Base-by-base conservation (phyloP, 2,797 vertebrate genomes). In the Oryzias dopingdopingensis region DNA sequence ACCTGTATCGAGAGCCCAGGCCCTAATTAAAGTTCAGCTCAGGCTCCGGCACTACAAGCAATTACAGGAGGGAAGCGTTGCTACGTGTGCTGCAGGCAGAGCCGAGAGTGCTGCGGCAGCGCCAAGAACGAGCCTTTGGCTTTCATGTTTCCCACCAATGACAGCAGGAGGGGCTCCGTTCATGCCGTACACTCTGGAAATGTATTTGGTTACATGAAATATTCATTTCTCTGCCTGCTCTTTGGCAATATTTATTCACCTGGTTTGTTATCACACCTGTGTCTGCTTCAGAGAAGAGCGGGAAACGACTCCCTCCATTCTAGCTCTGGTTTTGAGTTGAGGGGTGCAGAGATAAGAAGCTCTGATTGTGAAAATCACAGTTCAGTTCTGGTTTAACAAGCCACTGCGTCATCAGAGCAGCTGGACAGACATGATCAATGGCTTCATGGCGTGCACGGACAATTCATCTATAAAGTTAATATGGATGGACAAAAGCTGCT, bases 171-270 rank as follows among this genome's bases (percentile, higher is more conserved):
- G 84, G 83, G 70, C 53, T 59, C 72, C 49, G 42, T 70, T 73
- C 17, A 62, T 61, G 60, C 79, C 59, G 49, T 49, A 44, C 65
- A 60, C 72, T 79, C 71, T 63, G 80, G 69, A 82, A 89, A 88
- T 70, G 51, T 70, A 79, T 88, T 84, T 84, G 80, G 81, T 44
- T 59, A 71, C 56, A 89, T 92, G 64, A 91, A 91, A 90, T 89
- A 90, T 89, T 88, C 55, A 90, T 90, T 70, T 62, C 55, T 53
- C 44, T 59, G 43, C 53, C 51, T 67, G 64, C 72, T 77, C 42
- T 72, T 66, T 62, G 43, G 70, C 57, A 68, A 68, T 66, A 78
- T 82, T 79, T 75, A 81, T 83, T 62, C 52, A 58, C 52, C 66
- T 46, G 56, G 62, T 49, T 52, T 53, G 59, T 74, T 58, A 56